These are phyloP conservation scores for Microcebus griseorufus DNA, from an alignment of 2,113 vertebrate genomes.

Conservation along the genomic window DNA sequence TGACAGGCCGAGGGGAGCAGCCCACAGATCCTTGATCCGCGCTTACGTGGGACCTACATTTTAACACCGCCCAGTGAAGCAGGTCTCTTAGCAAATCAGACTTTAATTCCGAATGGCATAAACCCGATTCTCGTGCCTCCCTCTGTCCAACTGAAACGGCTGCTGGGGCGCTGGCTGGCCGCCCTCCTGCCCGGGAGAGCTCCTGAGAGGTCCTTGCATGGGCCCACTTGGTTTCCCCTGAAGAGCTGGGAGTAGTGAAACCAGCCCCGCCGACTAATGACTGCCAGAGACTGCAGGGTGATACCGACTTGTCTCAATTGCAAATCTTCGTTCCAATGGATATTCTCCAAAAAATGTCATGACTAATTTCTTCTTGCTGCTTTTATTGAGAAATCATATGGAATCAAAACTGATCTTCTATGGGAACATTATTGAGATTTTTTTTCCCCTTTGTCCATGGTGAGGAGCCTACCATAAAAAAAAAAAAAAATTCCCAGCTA, in stretches of 20 bases:
- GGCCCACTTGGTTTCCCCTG: not conserved
- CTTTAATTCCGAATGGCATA: not conserved
- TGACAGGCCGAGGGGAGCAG: no score
- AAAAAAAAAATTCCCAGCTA: not conserved
- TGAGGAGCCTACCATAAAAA: not conserved
- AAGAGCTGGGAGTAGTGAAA: not conserved
- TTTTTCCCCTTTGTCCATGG: not conserved
- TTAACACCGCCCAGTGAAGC: fast-evolving
- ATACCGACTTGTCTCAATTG: not conserved
- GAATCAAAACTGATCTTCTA: no score
- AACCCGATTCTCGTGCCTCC: fast-evolving
- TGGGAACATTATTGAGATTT: no score
- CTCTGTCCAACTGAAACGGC: not conserved
- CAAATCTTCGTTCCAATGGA: not conserved
- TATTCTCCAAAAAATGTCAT: not conserved
- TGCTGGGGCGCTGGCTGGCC: fast-evolving
- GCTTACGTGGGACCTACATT: fast-evolving
- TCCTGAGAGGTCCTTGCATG: fast-evolving
- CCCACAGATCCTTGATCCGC: fast-evolving
- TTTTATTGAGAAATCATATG: not conserved
- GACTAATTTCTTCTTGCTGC: not conserved
- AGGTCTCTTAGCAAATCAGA: not conserved
- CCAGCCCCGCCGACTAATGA: not conserved
- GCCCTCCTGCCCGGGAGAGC: not conserved
- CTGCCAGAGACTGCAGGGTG: not conserved